phyloP scores from a whole-genome alignment of 2,113 vertebrate species.

The Casuarius casuarius region DNA sequence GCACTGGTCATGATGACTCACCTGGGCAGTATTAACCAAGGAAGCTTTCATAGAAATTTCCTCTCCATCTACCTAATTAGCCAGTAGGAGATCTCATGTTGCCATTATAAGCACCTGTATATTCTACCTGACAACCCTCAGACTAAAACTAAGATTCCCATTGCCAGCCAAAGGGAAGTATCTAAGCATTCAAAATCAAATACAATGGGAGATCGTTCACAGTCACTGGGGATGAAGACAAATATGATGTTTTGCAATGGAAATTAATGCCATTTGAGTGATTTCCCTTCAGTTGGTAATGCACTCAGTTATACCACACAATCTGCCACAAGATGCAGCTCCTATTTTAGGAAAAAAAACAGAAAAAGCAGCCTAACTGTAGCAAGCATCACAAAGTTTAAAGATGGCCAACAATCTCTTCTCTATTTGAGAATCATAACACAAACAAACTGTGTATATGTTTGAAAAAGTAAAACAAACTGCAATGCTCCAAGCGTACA shows the following conservation, averaged over 20 bases:
- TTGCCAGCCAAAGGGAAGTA: not conserved
- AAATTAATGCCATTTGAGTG: not conserved
- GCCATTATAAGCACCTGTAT: not conserved
- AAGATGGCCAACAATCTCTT: not conserved
- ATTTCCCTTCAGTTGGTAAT: not conserved
- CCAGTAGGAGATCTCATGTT: not conserved
- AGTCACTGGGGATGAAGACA: fast-evolving
- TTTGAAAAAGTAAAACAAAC: not conserved
- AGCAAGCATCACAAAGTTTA: not conserved
- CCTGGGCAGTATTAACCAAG: not conserved
- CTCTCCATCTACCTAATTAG: not conserved
- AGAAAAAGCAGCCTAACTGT: not conserved
- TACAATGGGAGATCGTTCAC: not conserved
- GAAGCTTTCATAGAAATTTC: not conserved
- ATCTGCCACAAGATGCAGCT: not conserved
- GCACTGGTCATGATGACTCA: not conserved
- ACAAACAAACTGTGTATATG: not conserved
- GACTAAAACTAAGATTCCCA: too few species aligned
- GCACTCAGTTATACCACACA: not conserved
- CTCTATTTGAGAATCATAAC: not conserved
- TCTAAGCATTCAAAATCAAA: not conserved
- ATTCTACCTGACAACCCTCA: not conserved
- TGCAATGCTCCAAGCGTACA: not conserved
- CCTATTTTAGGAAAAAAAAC: not conserved
- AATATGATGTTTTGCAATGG: not conserved